Percentiles rank a stretch among this genome's conserved stretches.
Evolutionary conservation across 2,113 vertebrate genomes (phyloP).

Genomic region (Paratilapia polleni): DNA sequence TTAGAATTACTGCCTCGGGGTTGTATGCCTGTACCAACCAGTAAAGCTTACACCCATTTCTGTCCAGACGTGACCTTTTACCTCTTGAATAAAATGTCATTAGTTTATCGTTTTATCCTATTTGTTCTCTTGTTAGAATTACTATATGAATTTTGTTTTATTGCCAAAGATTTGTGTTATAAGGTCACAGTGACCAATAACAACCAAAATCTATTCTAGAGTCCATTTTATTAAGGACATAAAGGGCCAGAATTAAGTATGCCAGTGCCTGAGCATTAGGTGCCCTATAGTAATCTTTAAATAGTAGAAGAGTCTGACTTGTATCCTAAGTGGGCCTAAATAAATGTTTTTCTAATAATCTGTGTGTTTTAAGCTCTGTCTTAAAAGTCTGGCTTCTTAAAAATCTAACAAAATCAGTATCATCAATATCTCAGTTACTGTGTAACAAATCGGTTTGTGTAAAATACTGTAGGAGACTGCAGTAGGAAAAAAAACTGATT

Average conservation of each 20-base stretch:
- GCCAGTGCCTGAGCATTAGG: neutral
- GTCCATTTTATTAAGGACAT: slow-evolving; percentile 1
- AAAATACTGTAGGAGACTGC: neutral
- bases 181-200: neutral
- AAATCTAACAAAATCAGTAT: neutral
- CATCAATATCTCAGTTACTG: neutral
- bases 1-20: neutral
- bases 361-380: neutral
- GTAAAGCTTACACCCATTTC: neutral
- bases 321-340: neutral
- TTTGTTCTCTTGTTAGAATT: neutral
- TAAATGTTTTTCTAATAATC: neutral
- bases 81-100: neutral
- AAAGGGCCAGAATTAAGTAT: neutral
- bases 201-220: neutral
- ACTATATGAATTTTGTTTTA: neutral
- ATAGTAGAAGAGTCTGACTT: neutral
- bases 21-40: neutral
- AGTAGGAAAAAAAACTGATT: neutral
- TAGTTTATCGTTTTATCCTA: neutral
- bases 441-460: neutral
- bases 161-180: neutral
- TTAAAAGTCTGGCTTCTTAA: neutral
- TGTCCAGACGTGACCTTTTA: accelerated
- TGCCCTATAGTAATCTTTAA: neutral